Conservation (phyloP, 1,140 invertebrate species). For the Zaprionus nigranus region DNA sequence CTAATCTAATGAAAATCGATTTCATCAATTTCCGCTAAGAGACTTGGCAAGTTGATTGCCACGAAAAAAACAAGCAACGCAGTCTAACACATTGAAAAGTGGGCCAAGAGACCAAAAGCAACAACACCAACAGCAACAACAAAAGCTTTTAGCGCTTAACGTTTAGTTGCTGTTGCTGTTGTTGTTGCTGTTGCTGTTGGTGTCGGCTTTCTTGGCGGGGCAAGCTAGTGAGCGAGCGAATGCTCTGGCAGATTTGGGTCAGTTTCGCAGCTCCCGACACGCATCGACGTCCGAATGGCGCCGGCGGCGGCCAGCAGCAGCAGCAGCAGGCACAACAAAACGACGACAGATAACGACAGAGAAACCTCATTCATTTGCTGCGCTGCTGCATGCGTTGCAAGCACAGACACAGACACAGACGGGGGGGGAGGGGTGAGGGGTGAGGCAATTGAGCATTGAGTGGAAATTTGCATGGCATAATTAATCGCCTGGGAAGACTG, state of each 20-base stretch:
- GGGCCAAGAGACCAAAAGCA: conserved; percentile 30
- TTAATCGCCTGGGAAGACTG: conserved; percentile 52
- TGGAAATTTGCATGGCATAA: conserved; percentile 60
- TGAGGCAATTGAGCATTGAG: not conserved
- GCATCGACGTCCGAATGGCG: conserved; percentile 33
- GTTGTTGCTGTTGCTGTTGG: conserved; percentile 17
- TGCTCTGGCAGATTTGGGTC: conserved; percentile 51
- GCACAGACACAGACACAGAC: not conserved
- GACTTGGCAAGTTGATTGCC: conserved; percentile 48
- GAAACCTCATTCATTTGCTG: conserved; percentile 41
- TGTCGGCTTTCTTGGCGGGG: conserved; percentile 18
- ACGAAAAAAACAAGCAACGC: conserved; percentile 11
- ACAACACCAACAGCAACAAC: not conserved
- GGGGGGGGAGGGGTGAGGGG: not conserved
- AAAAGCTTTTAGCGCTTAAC: conserved; percentile 47
- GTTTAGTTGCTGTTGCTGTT: conserved; percentile 31
- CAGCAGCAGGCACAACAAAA: conserved; percentile 9
- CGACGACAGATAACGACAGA: conserved; percentile 39
- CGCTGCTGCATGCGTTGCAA: conserved; percentile 1
- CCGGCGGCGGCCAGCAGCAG: conserved; percentile 7
- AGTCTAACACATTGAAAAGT: conserved; percentile 43
- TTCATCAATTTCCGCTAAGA: conserved; percentile 49
- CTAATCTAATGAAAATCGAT: conserved; percentile 57
- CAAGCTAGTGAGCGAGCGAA: not conserved
- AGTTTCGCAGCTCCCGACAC: conserved; percentile 41